Evolutionary conservation across 2,797 vertebrate genomes (phyloP), one percentile per base, ranked within the genome.

Genomic region (Erithacus rubecula): DNA sequence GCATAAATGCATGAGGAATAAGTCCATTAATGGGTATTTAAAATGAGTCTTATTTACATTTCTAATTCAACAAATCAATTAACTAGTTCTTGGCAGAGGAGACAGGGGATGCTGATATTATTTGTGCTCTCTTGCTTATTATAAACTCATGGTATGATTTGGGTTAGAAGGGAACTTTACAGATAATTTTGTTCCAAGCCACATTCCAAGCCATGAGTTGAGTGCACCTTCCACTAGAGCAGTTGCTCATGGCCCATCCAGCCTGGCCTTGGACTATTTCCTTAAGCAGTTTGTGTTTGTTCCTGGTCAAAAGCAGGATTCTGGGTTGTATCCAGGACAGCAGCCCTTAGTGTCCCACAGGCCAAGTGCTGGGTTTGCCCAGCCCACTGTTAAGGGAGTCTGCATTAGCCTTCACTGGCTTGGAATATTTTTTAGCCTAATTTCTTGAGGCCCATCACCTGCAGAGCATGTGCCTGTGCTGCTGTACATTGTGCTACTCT

Each of bases 11-110:
- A 68, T 67, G 56, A 86, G 10, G 47, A 7, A 11, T 49, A 88
- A 75, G 29, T 78, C 56, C 32, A 53, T 68, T 91, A 83, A n/a
- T 19, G 14, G 72, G 49, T 83, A 71, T 71, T 88, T 86, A 64
- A 88, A 95, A 88, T 37, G 72, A 34, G 15, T 68, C 65, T 60
- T 92, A 90, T 78, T 91, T 91, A 83, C 58, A 62, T 83, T 93
- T 90, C 77, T 90, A 91, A 83, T 81, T 74, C 49, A 60, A 58
- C 43, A 68, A 70, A 91, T 86, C 26, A 90, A 24, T 83, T 87
- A 78, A 36, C 34, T 60, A 39, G 1, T 2, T 60, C 74, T 83
- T 93, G 83, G 79, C 65, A 83, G 76, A 68, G 29, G 8, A 15
- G 46, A 24, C 24, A 88, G 5, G n/a, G 6, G 15, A 9, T 75